Conservation (phyloP, 1,140 invertebrate species). For the Anoplolepis gracilipes region DNA sequence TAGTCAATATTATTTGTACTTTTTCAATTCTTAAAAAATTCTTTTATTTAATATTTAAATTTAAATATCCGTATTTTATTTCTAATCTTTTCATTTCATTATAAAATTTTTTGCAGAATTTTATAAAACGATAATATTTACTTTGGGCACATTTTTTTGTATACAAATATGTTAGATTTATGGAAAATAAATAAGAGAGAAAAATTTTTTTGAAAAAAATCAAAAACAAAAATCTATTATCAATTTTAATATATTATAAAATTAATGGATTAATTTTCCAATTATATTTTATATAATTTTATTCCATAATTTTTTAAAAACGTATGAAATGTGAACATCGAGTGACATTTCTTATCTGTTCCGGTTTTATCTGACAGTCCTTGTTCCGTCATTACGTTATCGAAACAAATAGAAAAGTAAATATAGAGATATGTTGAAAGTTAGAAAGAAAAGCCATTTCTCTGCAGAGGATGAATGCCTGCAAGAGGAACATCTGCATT, state of each 20-base stretch:
- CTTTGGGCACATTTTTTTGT: too few species aligned
- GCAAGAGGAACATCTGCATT: constrained; percentile 36
- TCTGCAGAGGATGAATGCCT: neutral
- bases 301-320: neutral
- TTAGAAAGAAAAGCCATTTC: constrained; percentile 53
- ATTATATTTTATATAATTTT: too few species aligned
- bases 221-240: too few species aligned
- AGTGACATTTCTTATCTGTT: neutral
- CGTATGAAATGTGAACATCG: neutral
- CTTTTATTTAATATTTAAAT: neutral
- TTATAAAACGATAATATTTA: too few species aligned
- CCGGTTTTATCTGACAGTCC: neutral
- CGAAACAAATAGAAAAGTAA: constrained; percentile 19
- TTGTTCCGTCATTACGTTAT: neutral
- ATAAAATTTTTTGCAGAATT: neutral
- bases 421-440: constrained; percentile 10
- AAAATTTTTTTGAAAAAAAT: too few species aligned
- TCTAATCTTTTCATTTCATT: neutral
- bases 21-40: neutral
- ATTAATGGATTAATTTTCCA: too few species aligned
- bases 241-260: too few species aligned
- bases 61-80: neutral
- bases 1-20: neutral
- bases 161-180: neutral
- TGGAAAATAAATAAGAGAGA: neutral